phyloP scores from a whole-genome alignment of 1,140 invertebrate genomes.

The Maniola jurtina region DNA sequence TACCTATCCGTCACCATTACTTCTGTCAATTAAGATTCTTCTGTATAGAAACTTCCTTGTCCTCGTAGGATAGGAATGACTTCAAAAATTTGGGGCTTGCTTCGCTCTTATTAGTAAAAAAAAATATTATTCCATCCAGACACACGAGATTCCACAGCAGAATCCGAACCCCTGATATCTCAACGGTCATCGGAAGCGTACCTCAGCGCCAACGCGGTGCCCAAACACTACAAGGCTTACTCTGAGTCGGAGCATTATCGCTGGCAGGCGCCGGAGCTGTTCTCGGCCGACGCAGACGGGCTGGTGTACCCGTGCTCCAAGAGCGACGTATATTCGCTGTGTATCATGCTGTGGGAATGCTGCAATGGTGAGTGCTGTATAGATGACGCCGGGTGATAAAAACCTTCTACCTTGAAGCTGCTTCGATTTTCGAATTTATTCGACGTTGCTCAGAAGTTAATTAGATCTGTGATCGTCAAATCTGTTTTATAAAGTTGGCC shows the following conservation, averaged over 20 bases:
- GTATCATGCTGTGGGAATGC: slow-evolving; percentile 67
- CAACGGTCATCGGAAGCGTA: slow-evolving; percentile 50
- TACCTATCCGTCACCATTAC: too few species aligned
- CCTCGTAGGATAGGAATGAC: too few species aligned
- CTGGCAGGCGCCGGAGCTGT: slow-evolving; percentile 72
- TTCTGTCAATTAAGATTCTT: too few species aligned
- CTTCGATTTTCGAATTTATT: too few species aligned
- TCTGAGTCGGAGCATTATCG: slow-evolving; percentile 43
- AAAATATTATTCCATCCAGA: slow-evolving; percentile 7
- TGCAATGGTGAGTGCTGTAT: slow-evolving; percentile 71
- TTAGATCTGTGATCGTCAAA: too few species aligned
- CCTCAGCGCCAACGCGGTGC: slow-evolving; percentile 36
- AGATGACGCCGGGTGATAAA: too few species aligned
- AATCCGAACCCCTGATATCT: slow-evolving; percentile 53
- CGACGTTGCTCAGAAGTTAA: too few species aligned
- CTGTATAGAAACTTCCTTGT: too few species aligned
- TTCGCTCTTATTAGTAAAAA: background rate
- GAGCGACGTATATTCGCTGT: slow-evolving; percentile 69
- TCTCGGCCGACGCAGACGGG: slow-evolving; percentile 52
- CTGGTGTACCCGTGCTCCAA: slow-evolving; percentile 56
- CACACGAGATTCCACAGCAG: slow-evolving; percentile 26
- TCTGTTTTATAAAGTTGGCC: too few species aligned
- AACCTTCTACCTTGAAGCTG: too few species aligned
- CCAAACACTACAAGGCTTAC: slow-evolving; percentile 48
- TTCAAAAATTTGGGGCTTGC: background rate